Conservation (phyloP, 2,797 vertebrate genomes). For the Basileuterus tristriatus region DNA sequence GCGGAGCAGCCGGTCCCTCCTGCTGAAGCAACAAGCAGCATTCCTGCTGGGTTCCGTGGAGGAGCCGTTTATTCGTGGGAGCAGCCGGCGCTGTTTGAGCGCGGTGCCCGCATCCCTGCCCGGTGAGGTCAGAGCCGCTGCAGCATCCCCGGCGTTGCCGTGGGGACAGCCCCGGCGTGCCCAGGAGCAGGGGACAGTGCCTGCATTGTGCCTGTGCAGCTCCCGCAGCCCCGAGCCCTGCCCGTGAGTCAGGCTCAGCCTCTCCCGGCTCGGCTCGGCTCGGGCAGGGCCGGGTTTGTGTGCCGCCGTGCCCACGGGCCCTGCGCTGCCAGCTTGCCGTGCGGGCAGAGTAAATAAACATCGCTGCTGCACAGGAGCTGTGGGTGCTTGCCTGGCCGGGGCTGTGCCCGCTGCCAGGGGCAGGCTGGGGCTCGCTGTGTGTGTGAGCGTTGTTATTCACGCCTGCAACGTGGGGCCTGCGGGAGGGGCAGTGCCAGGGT, state of each 20-base stretch:
- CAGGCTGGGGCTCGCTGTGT: not conserved
- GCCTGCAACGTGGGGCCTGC: not conserved
- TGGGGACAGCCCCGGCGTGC: slow-evolving; percentile 44
- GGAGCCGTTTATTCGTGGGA: not conserved
- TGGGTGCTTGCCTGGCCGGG: not conserved
- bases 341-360: not conserved
- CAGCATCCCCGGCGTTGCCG: slow-evolving; percentile 5
- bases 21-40: not conserved
- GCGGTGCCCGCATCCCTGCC: not conserved
- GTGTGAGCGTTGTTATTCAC: rapidly evolving
- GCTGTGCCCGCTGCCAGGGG: not conserved
- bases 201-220: not conserved
- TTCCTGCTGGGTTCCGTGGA: not conserved
- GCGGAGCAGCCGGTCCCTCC: not conserved
- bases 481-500: not conserved
- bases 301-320: not conserved
- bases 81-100: not conserved
- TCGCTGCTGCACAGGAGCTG: not conserved
- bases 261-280: not conserved
- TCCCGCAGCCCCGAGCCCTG: not conserved
- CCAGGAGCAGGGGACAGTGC: not conserved
- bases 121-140: not conserved
- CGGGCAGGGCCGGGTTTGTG: not conserved
- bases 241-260: slow-evolving; percentile 8
- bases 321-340: not conserved